Conservation (phyloP, 2,888 invertebrate genomes). For the Habrosyne pyritoides region DNA sequence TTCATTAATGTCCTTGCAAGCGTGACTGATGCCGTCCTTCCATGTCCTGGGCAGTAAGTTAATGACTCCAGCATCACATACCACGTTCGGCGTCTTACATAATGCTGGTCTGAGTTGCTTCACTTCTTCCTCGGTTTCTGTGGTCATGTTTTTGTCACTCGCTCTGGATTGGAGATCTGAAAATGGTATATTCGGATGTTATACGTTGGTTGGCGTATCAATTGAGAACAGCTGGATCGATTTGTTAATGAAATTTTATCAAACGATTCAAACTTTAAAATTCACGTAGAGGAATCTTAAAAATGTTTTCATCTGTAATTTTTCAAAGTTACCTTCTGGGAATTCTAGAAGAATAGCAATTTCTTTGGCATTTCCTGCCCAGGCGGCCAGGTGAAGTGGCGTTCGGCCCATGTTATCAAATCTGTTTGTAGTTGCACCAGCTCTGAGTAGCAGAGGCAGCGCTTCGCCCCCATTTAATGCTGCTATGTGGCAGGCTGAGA, state of each 20-base stretch:
- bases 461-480: constrained; percentile 51
- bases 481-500: constrained; percentile 57
- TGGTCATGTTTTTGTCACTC: constrained; percentile 63
- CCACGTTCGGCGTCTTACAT: constrained; percentile 62
- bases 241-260: too few relatives aligned
- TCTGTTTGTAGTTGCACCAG: constrained; percentile 45
- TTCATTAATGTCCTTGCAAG: constrained; percentile 65
- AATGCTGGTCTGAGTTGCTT: constrained; percentile 55
- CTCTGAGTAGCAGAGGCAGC: constrained; percentile 47
- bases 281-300: too few relatives aligned
- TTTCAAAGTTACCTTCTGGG: constrained; percentile 38
- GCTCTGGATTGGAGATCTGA: constrained; percentile 46
- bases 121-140: constrained; percentile 71
- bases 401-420: constrained; percentile 58
- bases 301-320: neutral
- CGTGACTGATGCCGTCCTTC: constrained; percentile 78
- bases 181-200: neutral
- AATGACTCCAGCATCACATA: constrained; percentile 60
- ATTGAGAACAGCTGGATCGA: too few relatives aligned
- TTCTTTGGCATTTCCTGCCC: constrained; percentile 51
- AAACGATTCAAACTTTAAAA: too few relatives aligned
- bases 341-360: constrained; percentile 43
- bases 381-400: constrained; percentile 68
- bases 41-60: constrained; percentile 62
- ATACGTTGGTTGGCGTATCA: too few relatives aligned